These are phyloP conservation scores for Azemiops feae DNA, from an alignment of 2,113 vertebrate genomes.

Conservation along the genomic window DNA sequence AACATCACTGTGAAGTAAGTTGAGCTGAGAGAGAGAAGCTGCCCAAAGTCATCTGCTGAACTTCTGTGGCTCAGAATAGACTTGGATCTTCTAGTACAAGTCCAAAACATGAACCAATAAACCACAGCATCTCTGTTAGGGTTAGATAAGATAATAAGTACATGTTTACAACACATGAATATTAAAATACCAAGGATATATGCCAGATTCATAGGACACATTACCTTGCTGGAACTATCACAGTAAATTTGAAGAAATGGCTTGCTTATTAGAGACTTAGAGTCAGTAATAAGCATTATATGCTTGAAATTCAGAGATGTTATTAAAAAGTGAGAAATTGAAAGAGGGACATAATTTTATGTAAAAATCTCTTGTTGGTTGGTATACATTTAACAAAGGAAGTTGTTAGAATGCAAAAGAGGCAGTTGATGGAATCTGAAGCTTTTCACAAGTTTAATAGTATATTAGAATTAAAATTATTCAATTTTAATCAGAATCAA, in stretches of 20 bases:
- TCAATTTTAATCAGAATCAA: constrained; percentile 9
- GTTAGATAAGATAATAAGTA: background rate
- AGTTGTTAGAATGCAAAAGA: constrained; percentile 1
- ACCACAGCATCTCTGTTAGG: background rate
- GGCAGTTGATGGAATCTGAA: background rate
- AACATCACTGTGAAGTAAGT: background rate
- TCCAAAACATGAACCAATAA: background rate
- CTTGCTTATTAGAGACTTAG: constrained; percentile 15
- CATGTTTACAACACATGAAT: background rate
- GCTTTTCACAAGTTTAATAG: constrained; percentile 8
- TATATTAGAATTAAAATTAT: constrained; percentile 14
- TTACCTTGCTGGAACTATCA: background rate
- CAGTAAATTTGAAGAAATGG: constrained; percentile 17
- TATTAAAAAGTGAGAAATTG: constrained; percentile 29
- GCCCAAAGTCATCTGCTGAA: background rate
- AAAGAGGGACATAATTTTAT: constrained; percentile 18
- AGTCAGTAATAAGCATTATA: constrained; percentile 12
- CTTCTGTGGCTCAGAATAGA: background rate
- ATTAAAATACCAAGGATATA: background rate
- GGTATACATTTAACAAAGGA: background rate
- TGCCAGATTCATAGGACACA: background rate
- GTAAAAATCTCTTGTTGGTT: background rate
- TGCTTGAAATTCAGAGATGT: constrained; percentile 11
- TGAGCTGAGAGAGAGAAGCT: background rate
- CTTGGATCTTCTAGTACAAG: background rate